These are phyloP conservation scores for Mustela lutreola DNA, from an alignment of 2,113 vertebrate genomes.

Conservation along the genomic window DNA sequence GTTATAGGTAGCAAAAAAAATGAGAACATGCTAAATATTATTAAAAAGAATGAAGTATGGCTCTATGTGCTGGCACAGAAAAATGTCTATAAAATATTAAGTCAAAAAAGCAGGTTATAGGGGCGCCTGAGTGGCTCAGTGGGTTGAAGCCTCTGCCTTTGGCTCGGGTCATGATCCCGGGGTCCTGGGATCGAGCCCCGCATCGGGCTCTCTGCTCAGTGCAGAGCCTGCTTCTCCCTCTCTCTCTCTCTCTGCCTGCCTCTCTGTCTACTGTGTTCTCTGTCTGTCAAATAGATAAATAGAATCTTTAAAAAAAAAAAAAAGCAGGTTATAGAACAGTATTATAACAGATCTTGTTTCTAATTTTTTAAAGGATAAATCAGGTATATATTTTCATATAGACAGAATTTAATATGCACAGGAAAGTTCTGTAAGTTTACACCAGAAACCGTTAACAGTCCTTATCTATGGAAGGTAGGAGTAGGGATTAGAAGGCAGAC, in stretches of 20 bases:
- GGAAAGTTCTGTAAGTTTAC: slow-evolving; percentile 33
- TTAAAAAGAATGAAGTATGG: not conserved
- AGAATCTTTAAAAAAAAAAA: not conserved
- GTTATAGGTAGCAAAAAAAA: not conserved
- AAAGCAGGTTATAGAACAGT: not conserved
- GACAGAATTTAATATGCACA: not conserved
- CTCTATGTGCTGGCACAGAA: not conserved
- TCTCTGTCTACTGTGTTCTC: no score
- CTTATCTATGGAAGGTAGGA: not conserved
- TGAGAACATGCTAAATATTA: not conserved
- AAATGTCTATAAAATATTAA: not conserved
- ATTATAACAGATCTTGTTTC: not conserved
- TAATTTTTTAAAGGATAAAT: not conserved
- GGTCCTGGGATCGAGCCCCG: no score
- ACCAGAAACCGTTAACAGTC: not conserved
- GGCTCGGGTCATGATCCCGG: no score
- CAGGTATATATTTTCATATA: not conserved
- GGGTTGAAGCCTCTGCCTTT: no score
- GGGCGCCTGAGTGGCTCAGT: no score
- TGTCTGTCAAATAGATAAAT: no score
- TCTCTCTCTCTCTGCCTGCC: no score
- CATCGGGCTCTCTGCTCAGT: no score
- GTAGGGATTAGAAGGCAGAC: not conserved
- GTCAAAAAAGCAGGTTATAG: not conserved
- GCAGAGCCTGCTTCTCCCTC: no score